Conservation (phyloP, 2,888 invertebrate species). For the Mythimna loreyi region DNA sequence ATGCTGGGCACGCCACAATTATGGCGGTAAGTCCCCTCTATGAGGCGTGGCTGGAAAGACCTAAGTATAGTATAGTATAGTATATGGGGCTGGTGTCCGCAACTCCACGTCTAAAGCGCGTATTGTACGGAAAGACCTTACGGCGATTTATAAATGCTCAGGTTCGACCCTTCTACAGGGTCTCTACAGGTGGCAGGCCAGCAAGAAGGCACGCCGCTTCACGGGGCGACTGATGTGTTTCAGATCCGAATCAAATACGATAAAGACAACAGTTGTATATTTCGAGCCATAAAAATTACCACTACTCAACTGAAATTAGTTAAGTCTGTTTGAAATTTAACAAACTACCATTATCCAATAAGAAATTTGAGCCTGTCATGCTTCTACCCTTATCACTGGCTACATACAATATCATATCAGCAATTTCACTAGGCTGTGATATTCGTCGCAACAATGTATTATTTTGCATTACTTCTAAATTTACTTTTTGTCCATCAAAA, state of each 20-base stretch:
- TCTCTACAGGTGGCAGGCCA: too few species aligned
- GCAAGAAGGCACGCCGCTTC: too few species aligned
- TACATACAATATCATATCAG: conserved; percentile 54
- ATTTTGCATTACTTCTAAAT: conserved; percentile 5
- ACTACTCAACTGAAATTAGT: background rate
- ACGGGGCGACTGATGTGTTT: background rate
- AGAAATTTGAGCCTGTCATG: conserved; percentile 54
- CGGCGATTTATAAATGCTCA: too few species aligned
- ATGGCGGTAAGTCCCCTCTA: too few species aligned
- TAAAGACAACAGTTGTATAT: background rate
- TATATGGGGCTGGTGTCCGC: too few species aligned
- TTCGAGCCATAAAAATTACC: too few species aligned
- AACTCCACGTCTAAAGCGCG: too few species aligned
- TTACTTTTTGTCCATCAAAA: conserved; percentile 67
- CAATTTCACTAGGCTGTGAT: conserved; percentile 49
- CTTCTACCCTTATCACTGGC: conserved; percentile 61
- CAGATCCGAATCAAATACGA: background rate
- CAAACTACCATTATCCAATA: conserved; percentile 55
- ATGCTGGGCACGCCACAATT: too few species aligned
- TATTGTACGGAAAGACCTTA: too few species aligned
- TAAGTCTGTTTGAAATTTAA: background rate
- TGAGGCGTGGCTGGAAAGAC: too few species aligned
- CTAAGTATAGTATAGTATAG: too few species aligned
- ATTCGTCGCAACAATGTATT: background rate
- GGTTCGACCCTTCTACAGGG: too few species aligned